These are phyloP conservation scores for Caranx ignobilis DNA, from an alignment of 2,113 vertebrate genomes.

Conservation along the genomic window DNA sequence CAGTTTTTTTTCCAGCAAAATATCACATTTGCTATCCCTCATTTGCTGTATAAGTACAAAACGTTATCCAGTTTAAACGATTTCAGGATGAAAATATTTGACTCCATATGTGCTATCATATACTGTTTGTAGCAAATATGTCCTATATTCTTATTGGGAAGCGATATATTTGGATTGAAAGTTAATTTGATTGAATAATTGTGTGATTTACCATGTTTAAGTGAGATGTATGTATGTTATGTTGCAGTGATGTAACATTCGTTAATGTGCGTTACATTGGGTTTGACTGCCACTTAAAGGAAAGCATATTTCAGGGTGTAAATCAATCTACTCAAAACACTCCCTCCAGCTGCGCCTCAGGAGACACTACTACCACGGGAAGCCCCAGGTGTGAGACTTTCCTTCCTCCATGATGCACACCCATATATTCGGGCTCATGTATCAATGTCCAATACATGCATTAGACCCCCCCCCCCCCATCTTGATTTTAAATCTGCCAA, in stretches of 20 bases:
- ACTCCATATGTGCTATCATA: too few species aligned
- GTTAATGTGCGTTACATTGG: neutral
- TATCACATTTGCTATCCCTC: too few species aligned
- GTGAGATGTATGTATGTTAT: neutral
- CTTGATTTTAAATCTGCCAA: slow-evolving; percentile 72
- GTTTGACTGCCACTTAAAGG: neutral
- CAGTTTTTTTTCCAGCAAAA: too few species aligned
- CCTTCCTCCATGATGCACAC: neutral
- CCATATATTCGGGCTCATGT: slow-evolving; percentile 62
- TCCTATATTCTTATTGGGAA: neutral
- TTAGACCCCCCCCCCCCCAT: slow-evolving; percentile 45
- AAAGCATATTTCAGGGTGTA: slow-evolving; percentile 1
- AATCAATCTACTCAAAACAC: neutral
- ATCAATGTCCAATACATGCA: slow-evolving; percentile 58
- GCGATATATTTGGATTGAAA: neutral
- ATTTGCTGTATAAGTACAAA: too few species aligned
- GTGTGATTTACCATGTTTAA: neutral
- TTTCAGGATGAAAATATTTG: too few species aligned
- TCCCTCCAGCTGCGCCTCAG: neutral
- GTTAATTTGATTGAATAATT: neutral
- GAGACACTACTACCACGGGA: slow-evolving; percentile 15
- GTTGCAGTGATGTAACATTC: neutral
- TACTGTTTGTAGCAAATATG: too few species aligned
- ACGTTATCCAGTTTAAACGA: too few species aligned
- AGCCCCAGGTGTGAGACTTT: slow-evolving; percentile 5